Percentiles rank a stretch among this genome's conserved stretches.
Conservation (phyloP, 2,797 vertebrate species). For the Eremophila alpestris region DNA sequence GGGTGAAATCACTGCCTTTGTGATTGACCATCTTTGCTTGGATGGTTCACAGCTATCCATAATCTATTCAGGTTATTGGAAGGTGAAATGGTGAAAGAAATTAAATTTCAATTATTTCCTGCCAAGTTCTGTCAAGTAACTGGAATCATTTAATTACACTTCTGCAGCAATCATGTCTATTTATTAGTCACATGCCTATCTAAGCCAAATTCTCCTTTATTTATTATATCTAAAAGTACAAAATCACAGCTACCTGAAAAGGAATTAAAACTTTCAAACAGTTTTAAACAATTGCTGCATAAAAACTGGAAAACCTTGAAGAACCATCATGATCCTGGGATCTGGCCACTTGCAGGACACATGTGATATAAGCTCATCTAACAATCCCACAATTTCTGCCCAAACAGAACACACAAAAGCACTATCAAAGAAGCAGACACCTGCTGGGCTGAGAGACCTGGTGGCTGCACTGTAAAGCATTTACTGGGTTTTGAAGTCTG, state of each 20-base stretch:
- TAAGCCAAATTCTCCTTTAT: not conserved
- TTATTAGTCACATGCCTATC: not conserved
- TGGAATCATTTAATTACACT: not conserved
- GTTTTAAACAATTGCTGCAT: not conserved
- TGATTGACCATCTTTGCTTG: not conserved
- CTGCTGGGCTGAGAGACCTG: not conserved
- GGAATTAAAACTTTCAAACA: not conserved
- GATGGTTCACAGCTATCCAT: not conserved
- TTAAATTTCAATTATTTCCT: not conserved
- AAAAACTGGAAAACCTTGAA: not conserved
- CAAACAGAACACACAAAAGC: not conserved
- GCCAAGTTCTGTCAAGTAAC: not conserved
- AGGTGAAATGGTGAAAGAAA: not conserved
- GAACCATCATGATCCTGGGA: not conserved
- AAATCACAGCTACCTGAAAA: not conserved
- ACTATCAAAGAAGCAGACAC: not conserved
- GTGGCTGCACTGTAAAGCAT: not conserved
- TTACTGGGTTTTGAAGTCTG: not conserved
- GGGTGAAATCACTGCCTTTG: not conserved
- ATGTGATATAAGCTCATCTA: rapidly evolving
- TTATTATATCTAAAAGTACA: not conserved
- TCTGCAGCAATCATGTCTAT: not conserved
- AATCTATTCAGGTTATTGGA: not conserved
- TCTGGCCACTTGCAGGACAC: not conserved
- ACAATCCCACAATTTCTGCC: not conserved